These are phyloP conservation scores for Thomomys bottae DNA, from an alignment of 2,113 vertebrate genomes.

Conservation along the genomic window DNA sequence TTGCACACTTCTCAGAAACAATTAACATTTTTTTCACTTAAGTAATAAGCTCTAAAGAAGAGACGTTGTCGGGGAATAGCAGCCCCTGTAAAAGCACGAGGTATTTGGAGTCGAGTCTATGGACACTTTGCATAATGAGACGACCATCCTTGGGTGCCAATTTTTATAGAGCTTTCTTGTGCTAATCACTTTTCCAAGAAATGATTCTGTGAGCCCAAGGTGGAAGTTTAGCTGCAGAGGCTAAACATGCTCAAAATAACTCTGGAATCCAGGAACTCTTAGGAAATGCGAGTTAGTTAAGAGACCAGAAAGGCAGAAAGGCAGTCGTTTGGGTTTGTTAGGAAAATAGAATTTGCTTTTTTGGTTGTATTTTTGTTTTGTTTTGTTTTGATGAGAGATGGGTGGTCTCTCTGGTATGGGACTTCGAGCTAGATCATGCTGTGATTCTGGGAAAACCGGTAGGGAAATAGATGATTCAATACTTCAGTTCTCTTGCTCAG, in stretches of 20 bases:
- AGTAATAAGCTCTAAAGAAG: constrained; percentile 84
- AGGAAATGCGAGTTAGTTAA: constrained; percentile 81
- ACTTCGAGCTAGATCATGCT: neutral
- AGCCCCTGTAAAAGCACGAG: constrained; percentile 82
- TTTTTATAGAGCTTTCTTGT: constrained; percentile 81
- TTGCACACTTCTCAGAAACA: constrained; percentile 86
- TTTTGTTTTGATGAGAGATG: neutral
- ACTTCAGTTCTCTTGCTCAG: neutral
- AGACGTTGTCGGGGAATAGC: constrained; percentile 82
- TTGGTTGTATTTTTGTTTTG: too few species aligned
- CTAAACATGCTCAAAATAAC: constrained; percentile 79
- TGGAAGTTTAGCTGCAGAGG: constrained; percentile 81
- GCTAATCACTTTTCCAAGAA: constrained; percentile 88
- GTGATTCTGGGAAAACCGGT: constrained; percentile 26
- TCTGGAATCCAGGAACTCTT: constrained; percentile 80
- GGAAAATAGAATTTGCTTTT: constrained; percentile 69
- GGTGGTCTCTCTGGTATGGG: neutral
- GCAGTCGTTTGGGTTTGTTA: constrained; percentile 73
- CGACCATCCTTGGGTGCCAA: constrained; percentile 81
- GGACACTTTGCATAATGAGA: constrained; percentile 83
- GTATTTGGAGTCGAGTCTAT: constrained; percentile 82
- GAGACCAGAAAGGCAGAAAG: constrained; percentile 79
- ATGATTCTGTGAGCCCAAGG: constrained; percentile 83
- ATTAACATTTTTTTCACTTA: constrained; percentile 87
- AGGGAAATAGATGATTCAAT: constrained; percentile 23